Percentiles rank a stretch among this genome's conserved stretches.
Evolutionary conservation across 2,797 vertebrate genomes (phyloP).

Genomic region (Etheostoma nigrum): DNA sequence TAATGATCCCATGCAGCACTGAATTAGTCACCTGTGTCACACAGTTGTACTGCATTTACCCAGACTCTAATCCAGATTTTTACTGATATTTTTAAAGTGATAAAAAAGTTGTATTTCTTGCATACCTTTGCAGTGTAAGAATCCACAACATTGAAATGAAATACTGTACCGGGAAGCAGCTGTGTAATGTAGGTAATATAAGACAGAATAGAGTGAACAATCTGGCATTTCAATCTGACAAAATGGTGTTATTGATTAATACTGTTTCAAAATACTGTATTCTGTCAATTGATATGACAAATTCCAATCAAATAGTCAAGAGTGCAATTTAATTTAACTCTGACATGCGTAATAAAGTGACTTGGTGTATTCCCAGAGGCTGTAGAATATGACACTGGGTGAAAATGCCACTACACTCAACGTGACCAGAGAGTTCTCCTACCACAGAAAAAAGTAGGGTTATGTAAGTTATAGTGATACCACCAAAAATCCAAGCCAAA

Average conservation of each 20-base stretch:
- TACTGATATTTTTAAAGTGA: not conserved
- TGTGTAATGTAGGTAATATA: not conserved
- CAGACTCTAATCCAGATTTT: not conserved
- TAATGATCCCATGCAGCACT: not conserved
- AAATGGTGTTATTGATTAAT: not conserved
- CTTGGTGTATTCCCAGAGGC: not conserved
- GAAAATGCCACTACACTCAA: not conserved
- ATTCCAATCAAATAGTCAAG: not conserved
- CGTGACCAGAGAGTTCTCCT: not conserved
- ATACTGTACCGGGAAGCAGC: not conserved
- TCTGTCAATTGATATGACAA: not conserved
- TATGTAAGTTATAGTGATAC: constrained; percentile 8
- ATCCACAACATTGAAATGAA: not conserved
- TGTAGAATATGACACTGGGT: not conserved
- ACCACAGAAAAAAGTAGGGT: not conserved
- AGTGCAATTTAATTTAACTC: not conserved
- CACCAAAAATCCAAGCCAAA: not conserved
- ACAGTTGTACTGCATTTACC: constrained; percentile 4
- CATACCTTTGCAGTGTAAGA: not conserved
- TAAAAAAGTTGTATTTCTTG: not conserved
- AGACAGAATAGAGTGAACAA: not conserved
- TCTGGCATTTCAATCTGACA: not conserved
- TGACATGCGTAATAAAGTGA: not conserved
- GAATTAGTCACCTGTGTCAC: constrained; percentile 11
- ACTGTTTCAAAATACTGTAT: not conserved